phyloP scores from a whole-genome alignment of 2,888 invertebrate genomes.

The Lobophora halterata region DNA sequence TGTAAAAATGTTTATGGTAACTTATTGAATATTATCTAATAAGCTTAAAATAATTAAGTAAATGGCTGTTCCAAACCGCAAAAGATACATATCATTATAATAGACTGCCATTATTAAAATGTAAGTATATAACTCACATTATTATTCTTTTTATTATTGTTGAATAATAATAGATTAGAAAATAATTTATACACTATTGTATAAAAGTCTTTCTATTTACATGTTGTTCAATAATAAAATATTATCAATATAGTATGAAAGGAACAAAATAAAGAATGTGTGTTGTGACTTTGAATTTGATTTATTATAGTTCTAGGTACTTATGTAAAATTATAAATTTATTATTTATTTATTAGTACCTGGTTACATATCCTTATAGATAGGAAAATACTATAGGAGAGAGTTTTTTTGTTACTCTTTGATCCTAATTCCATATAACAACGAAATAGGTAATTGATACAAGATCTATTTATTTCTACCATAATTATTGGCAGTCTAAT shows the following conservation, averaged over 20 bases:
- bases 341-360: no score
- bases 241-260: conserved; percentile 60
- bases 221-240: conserved; percentile 78
- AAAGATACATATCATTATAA: conserved; percentile 79
- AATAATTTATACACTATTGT: conserved; percentile 78
- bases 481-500: not conserved
- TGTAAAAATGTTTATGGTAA: no score
- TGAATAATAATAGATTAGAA: conserved; percentile 72
- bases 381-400: no score
- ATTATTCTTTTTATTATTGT: conserved; percentile 76
- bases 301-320: conserved; percentile 10
- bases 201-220: conserved; percentile 81
- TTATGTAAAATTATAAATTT: not conserved
- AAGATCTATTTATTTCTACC: not conserved
- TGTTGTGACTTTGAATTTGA: conserved; percentile 62
- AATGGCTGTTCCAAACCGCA: conserved; percentile 79
- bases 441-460: no score
- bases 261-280: conserved; percentile 70
- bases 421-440: no score
- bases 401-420: no score
- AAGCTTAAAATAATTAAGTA: conserved; percentile 37
- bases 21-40: conserved; percentile 31
- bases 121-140: conserved; percentile 22
- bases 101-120: conserved; percentile 74
- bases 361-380: no score